These are phyloP conservation scores for Rhabdomys pumilio DNA, from an alignment of 2,797 vertebrate species.

Conservation along the genomic window DNA sequence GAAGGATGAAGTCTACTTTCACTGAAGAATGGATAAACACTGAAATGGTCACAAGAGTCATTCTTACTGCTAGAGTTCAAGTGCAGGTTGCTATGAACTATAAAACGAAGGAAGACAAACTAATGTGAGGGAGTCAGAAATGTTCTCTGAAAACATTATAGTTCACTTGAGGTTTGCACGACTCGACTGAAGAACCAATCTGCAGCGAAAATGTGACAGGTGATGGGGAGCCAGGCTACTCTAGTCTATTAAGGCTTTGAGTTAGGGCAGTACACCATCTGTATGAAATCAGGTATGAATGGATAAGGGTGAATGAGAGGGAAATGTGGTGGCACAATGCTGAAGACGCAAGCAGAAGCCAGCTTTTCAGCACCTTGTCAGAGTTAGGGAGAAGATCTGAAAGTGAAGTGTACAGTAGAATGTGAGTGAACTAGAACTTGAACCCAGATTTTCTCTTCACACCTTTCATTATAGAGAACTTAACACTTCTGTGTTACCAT, in stretches of 20 bases:
- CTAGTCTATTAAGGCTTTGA: background rate
- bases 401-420: background rate
- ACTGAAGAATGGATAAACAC: conserved; percentile 12
- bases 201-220: conserved; percentile 14
- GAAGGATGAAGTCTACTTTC: conserved; percentile 53
- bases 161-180: background rate
- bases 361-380: background rate
- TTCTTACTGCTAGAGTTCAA: conserved; percentile 50
- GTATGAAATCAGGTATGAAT: background rate
- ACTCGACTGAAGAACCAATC: background rate
- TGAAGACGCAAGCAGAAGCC: background rate
- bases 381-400: background rate
- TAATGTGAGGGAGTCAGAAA: conserved; percentile 48
- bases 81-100: conserved; percentile 46
- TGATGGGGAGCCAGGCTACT: background rate
- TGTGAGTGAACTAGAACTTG: background rate
- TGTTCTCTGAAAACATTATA: conserved; percentile 38
- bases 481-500: background rate
- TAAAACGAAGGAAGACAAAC: conserved; percentile 24
- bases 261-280: background rate
- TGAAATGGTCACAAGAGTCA: conserved; percentile 14
- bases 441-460: background rate
- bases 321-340: no score
- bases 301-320: background rate
- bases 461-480: background rate